Evolutionary conservation across 2,797 vertebrate genomes (phyloP).

Genomic region (Heteromormyrus szaboi): DNA sequence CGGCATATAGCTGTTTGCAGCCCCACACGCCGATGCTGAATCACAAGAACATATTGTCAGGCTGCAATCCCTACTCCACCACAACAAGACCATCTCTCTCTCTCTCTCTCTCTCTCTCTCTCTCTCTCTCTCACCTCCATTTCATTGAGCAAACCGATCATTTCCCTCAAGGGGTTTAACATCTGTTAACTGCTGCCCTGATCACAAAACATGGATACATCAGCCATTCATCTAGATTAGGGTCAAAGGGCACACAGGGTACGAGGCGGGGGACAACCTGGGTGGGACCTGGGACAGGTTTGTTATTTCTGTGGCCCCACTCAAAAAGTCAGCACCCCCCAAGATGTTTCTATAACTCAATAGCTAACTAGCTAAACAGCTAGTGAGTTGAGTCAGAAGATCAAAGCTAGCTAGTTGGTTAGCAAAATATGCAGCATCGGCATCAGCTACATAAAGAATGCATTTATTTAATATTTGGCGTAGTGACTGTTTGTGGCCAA

Average conservation of each 20-base stretch:
- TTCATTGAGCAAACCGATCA: not conserved
- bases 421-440: not conserved
- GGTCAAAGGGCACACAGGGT: not conserved
- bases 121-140: not conserved
- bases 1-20: not conserved
- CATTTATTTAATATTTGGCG: not conserved
- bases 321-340: not conserved
- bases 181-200: not conserved
- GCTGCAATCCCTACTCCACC: not conserved
- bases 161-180: not conserved
- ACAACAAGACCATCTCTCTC: not conserved
- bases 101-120: not conserved
- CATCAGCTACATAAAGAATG: not conserved
- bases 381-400: not conserved
- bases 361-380: not conserved
- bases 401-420: not conserved
- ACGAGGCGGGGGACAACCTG: not conserved
- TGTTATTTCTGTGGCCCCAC: not conserved
- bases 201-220: not conserved
- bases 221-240: not conserved
- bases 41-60: not conserved
- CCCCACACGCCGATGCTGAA: not conserved
- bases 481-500: not conserved
- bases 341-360: not conserved
- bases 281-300: not conserved